phyloP scores from a whole-genome alignment of 2,888 invertebrate species.

The Autographa pulchrina region DNA sequence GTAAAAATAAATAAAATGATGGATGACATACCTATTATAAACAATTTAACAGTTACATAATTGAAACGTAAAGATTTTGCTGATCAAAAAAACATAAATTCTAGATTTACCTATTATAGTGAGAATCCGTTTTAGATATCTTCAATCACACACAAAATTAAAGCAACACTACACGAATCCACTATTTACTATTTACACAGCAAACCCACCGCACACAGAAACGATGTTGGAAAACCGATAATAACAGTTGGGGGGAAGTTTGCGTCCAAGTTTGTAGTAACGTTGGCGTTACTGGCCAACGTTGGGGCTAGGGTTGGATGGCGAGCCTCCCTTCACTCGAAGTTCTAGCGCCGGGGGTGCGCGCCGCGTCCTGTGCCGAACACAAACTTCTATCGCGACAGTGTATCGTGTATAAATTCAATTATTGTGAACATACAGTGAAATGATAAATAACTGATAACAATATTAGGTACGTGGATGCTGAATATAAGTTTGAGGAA shows the following conservation, averaged over 20 bases:
- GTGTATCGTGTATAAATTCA: constrained; percentile 44
- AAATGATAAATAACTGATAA: constrained; percentile 50
- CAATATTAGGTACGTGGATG: constrained; percentile 14
- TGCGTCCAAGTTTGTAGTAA: constrained; percentile 38
- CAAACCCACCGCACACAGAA: constrained; percentile 29
- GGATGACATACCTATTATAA: not conserved
- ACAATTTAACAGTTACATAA: not conserved
- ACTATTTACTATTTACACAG: constrained; percentile 16
- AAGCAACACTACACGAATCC: constrained; percentile 17
- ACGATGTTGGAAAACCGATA: constrained; percentile 50
- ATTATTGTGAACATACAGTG: constrained; percentile 47
- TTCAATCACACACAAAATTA: constrained; percentile 17
- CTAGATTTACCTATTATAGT: not conserved
- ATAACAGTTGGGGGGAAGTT: constrained; percentile 45
- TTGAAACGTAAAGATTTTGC: no score
- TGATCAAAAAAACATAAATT: not conserved
- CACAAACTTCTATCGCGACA: constrained; percentile 65
- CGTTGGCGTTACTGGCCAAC: constrained; percentile 41
- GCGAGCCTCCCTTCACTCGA: constrained; percentile 67
- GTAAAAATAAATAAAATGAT: not conserved
- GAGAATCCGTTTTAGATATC: constrained; percentile 7
- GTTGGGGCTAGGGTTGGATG: constrained; percentile 66
- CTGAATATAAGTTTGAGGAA: constrained; percentile 28
- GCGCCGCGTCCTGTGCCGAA: constrained; percentile 66
- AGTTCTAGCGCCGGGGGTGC: constrained; percentile 68